Evolutionary conservation across 1,140 invertebrate genomes (phyloP), one percentile per base, ranked within the genome.

Genomic region (Dendrolimus kikuchii): DNA sequence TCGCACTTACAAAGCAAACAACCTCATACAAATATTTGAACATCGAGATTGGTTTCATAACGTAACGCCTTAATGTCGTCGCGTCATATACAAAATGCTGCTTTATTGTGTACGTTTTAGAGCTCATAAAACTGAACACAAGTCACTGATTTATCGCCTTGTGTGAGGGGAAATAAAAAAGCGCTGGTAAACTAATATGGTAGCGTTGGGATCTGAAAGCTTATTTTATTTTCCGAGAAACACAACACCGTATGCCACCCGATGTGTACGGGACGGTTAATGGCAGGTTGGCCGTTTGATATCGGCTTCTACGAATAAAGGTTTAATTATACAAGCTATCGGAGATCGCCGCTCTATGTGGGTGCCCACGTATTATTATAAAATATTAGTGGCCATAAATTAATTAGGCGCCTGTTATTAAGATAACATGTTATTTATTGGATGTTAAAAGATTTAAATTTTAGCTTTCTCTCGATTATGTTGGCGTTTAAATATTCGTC

Each of bases 1-100:
- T 86, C 79, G 77, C 77, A 86, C 81, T 83, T 84, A 83, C 80
- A 80, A 77, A 81, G 61, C 77, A 84, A 86, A 83, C 81, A 84
- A 64, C 72, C 72, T 66, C 75, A 80, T 53, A 74, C 74, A 82
- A 86, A 86, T 86, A 86, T 86, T 84, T 81, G 76, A 86, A 80
- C 77, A 64, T 61, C 54, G 58, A 72, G 71, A 81, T 80, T 77
- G 79, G 57, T 68, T 75, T 69, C 69, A 67, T 68, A 68, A 70
- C 68, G 51, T 66, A 71, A 74, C 51, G 64, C 52, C 60, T 56
- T 52, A 66, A 57, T 54, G 53, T 62, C 37, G 40, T 58, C 60
- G 51, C 53, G 46, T 45, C 55, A 37, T 60, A 55, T 62, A 49
- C 68, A 51, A 81, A 71, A 74, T 70, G 74, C 61, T 57, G 62